These are phyloP conservation scores for Gobiocypris rarus DNA, from an alignment of 2,113 vertebrate species.

Conservation along the genomic window DNA sequence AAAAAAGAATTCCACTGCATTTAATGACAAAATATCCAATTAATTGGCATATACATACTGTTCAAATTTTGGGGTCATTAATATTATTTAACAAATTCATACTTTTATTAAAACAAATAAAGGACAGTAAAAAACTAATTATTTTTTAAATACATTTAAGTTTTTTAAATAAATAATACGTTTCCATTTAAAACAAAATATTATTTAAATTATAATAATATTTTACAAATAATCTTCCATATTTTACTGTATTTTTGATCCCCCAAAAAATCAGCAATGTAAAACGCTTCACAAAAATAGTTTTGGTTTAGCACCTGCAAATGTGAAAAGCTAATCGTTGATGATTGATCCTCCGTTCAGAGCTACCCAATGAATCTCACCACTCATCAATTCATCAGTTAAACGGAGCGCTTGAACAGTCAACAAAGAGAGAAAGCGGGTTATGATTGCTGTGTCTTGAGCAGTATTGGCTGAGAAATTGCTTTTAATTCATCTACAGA, in stretches of 20 bases:
- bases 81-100: neutral
- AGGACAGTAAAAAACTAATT: too few species aligned
- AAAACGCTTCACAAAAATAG: neutral
- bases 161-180: too few species aligned
- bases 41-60: neutral
- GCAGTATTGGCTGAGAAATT: neutral
- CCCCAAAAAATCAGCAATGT: too few species aligned
- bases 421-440: neutral
- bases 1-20: neutral
- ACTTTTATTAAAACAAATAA: neutral
- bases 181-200: too few species aligned
- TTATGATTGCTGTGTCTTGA: neutral
- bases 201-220: too few species aligned
- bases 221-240: too few species aligned
- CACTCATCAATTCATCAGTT: conserved; percentile 60
- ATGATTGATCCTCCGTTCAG: conserved; percentile 52
- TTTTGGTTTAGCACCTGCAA: conserved; percentile 37
- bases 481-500: conserved; percentile 36
- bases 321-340: conserved; percentile 38
- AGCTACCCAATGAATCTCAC: conserved; percentile 58
- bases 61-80: neutral
- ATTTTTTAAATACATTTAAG: too few species aligned
- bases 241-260: too few species aligned
- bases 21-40: neutral
- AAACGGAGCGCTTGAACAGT: conserved; percentile 47